Evolutionary conservation across 2,797 vertebrate species (phyloP).

Genomic region (Carduelis carduelis): DNA sequence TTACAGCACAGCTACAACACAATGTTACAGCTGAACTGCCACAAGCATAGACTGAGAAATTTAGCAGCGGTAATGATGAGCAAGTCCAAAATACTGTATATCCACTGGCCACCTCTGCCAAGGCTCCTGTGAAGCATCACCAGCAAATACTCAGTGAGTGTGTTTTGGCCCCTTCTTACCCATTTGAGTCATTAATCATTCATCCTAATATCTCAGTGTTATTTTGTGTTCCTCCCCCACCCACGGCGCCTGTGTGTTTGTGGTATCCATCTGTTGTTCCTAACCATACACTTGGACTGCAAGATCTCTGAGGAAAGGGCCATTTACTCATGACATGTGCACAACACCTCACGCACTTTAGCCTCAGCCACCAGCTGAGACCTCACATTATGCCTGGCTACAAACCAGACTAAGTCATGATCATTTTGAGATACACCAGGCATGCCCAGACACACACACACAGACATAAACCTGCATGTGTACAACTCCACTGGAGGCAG

Average conservation of each 20-base stretch:
- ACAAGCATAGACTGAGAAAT: neutral
- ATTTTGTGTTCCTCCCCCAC: constrained; percentile 34
- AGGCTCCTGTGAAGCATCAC: neutral
- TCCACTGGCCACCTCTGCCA: neutral
- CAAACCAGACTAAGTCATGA: neutral
- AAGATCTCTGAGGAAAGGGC: neutral
- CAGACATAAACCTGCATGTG: fast-evolving
- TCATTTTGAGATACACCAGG: fast-evolving
- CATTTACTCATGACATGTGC: neutral
- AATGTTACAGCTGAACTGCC: neutral
- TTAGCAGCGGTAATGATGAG: neutral
- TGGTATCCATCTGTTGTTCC: constrained; percentile 46
- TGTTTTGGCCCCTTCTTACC: constrained; percentile 14
- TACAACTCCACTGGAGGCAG: neutral
- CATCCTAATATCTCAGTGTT: neutral
- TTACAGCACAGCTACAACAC: neutral
- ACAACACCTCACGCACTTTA: neutral
- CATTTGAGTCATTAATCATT: constrained; percentile 36
- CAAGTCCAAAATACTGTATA: neutral
- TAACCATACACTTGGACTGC: neutral
- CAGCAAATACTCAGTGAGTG: neutral
- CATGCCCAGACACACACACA: neutral
- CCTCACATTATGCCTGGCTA: neutral
- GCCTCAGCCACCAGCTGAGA: neutral
- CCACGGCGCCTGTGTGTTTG: neutral